A percentile compares a stretch with the other conserved stretches of the same genome.
Evolutionary conservation across 2,797 vertebrate species (phyloP).

Genomic region (Lophotriccus pileatus): DNA sequence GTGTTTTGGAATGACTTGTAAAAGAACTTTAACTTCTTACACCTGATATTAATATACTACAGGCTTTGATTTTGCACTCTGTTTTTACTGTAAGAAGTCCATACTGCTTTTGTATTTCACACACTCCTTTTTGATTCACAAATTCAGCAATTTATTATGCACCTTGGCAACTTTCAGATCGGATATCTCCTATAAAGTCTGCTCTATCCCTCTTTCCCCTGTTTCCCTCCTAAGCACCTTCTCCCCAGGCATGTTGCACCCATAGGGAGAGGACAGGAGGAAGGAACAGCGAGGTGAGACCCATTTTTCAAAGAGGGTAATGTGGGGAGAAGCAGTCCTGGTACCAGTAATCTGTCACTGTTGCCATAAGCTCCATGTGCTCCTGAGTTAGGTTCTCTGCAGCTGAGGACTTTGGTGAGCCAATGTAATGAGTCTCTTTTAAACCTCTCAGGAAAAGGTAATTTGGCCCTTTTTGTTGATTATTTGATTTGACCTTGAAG

Average conservation of each 20-base stretch:
- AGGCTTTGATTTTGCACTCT: background rate
- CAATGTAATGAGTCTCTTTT: background rate
- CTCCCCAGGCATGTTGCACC: background rate
- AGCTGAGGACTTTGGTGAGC: background rate
- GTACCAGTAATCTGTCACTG: background rate
- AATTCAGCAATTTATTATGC: background rate
- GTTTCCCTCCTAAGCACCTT: background rate
- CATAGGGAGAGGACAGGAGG: background rate
- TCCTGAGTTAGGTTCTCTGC: background rate
- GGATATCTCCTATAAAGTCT: background rate
- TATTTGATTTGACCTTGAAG: background rate
- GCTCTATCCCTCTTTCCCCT: background rate
- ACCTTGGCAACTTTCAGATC: background rate
- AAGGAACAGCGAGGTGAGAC: background rate
- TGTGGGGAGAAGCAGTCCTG: background rate
- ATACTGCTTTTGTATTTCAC: background rate
- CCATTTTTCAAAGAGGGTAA: background rate
- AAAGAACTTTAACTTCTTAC: background rate
- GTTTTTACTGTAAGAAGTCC: background rate
- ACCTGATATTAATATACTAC: background rate
- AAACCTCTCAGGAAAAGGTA: background rate
- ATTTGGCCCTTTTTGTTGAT: background rate
- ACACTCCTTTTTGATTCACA: background rate
- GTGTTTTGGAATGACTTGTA: background rate
- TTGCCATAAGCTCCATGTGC: background rate